Evolutionary conservation across 2,797 vertebrate species (phyloP), one percentile per base, ranked within the genome.

Genomic region (Centroberyx gerrardi): DNA sequence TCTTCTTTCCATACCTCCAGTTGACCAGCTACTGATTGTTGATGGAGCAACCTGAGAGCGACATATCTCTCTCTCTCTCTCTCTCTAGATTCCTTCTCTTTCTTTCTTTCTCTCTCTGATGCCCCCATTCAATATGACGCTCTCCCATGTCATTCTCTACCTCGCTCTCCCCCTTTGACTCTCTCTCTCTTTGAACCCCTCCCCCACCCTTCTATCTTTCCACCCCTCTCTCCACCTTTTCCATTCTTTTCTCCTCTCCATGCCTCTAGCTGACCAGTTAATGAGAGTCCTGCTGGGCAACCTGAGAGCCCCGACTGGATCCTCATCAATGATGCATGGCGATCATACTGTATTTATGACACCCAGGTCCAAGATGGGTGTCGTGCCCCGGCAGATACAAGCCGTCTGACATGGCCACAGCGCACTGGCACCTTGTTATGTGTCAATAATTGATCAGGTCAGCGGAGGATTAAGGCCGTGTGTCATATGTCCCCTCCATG

Each of bases 321-420:
- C 52, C 68, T 81, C 67, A 86, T 90, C 63, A 72, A 83, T 83
- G 72, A 84, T 90, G 38, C 8, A 90, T 65, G 73, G 12, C 13
- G 3, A 36, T 80, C 82, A 68, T 82, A 81, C 40, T 73, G 64
- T 89, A 78, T 87, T 85, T 90, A 85, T 88, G 87, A 88, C 78
- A 75, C 61, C 51, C 73, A 66, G 58, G 51, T 71, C 61, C 2
- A 54, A 68, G 61, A 63, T 54, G 65, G 0, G n/a, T 1, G 10
- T 48, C 61, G 18, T 46, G 59, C 72, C 51, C 33, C 14, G 10
- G 18, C 49, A 65, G 31, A 18, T 71, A 76, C 65, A 52, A 68
- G 76, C 38, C 29, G 4, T 73, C 60, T 64, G 78, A 83, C 86
- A 64, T 55, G 42, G 44, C 62, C 80, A 76, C 56, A 56, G 67